phyloP scores from a whole-genome alignment of 2,888 invertebrate genomes.

The Cephus nigrinus region DNA sequence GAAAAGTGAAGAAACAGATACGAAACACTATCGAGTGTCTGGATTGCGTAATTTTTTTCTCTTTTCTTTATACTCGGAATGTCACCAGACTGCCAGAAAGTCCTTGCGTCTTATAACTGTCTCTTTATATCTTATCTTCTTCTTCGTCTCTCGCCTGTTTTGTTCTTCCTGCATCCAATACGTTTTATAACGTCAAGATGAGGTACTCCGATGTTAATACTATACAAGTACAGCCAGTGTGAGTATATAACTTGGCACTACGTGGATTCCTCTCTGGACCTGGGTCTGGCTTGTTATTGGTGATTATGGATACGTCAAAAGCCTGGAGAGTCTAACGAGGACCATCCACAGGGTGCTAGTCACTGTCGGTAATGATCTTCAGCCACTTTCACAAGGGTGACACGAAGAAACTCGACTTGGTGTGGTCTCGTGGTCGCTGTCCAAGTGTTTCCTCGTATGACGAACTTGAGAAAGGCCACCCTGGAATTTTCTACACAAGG shows the following conservation, averaged over 20 bases:
- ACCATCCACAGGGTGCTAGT: constrained; percentile 39
- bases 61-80: background rate
- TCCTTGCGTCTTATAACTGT: background rate
- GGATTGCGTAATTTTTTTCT: background rate
- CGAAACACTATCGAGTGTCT: background rate
- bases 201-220: background rate
- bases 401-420: constrained; percentile 32
- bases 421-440: background rate
- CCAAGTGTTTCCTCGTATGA: background rate
- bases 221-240: background rate
- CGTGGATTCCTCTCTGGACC: background rate
- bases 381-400: constrained; percentile 32
- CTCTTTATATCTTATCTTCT: background rate
- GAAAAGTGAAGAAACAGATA: background rate
- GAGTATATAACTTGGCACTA: background rate
- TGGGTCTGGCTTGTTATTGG: constrained; percentile 31
- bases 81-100: background rate
- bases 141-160: background rate
- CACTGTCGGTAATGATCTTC: constrained; percentile 54
- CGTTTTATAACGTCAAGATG: background rate
- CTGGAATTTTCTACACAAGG: background rate
- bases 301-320: constrained; percentile 51
- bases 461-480: background rate
- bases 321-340: constrained; percentile 47
- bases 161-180: background rate